phyloP scores from a whole-genome alignment of 2,888 invertebrate species.

The Caenorhabditis uteleia region DNA sequence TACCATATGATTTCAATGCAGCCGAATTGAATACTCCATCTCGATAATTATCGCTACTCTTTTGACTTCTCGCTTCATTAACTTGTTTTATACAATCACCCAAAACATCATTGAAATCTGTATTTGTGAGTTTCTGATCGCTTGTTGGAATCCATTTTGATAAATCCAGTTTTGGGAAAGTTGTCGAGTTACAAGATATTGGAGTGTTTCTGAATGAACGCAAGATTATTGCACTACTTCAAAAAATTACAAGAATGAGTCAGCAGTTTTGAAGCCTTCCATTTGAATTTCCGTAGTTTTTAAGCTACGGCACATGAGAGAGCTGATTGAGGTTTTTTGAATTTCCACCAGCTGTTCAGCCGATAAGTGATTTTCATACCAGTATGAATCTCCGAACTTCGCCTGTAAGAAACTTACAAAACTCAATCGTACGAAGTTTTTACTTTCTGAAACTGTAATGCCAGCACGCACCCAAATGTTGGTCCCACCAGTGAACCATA shows the following conservation, averaged over 20 bases:
- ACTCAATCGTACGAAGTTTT: conserved; percentile 13
- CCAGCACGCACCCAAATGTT: conserved; percentile 66
- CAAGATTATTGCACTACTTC: background rate
- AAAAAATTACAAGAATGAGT: conserved; percentile 16
- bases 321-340: conserved; percentile 83
- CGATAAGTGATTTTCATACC: conserved; percentile 12
- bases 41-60: background rate
- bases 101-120: conserved; percentile 15
- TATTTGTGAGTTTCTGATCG: background rate
- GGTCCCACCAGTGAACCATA: conserved; percentile 65
- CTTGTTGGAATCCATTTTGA: conserved; percentile 12
- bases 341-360: conserved; percentile 80
- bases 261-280: conserved; percentile 84
- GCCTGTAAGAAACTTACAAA: conserved; percentile 59
- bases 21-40: conserved; percentile 17
- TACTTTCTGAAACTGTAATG: conserved; percentile 64
- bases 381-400: conserved; percentile 38
- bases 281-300: conserved; percentile 76
- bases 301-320: conserved; percentile 84
- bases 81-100: conserved; percentile 26
- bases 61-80: conserved; percentile 5
- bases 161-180: conserved; percentile 9
- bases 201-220: conserved; percentile 19
- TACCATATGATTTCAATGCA: conserved; percentile 47
- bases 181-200: conserved; percentile 20